A percentile compares a stretch with the other conserved stretches of the same genome.
Conservation (phyloP, 2,888 invertebrate genomes). For the Anticlea derivata region DNA sequence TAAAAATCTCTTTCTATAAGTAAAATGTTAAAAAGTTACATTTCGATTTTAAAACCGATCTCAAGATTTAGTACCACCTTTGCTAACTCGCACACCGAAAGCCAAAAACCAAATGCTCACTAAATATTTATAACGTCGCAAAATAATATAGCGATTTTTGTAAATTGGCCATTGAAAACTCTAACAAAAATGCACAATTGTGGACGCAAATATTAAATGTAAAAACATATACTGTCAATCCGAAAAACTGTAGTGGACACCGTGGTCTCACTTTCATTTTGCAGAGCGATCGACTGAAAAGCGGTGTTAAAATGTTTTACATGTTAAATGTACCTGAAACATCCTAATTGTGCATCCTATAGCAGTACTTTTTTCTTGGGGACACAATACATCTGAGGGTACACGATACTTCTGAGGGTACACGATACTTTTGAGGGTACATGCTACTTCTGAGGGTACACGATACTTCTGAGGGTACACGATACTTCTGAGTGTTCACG, state of each 20-base stretch:
- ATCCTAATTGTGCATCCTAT: constrained; percentile 6
- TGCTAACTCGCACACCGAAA: constrained; percentile 33
- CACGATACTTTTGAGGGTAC: not conserved
- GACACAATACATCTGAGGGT: not conserved
- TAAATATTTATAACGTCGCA: constrained; percentile 8
- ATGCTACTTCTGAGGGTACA: not conserved
- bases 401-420: not conserved
- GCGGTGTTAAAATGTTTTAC: not conserved
- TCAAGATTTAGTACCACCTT: constrained; percentile 29
- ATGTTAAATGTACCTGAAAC: constrained; percentile 11
- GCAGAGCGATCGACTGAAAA: not conserved
- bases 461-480: not conserved
- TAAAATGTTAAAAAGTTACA: not conserved
- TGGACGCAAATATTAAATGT: constrained; percentile 7
- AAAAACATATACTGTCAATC: not conserved
- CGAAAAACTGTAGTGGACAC: too few species aligned
- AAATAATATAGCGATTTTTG: not conserved
- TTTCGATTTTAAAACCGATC: not conserved
- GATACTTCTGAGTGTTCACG: too few species aligned
- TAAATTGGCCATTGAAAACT: constrained; percentile 9
- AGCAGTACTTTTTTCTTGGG: not conserved
- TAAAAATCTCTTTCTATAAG: not conserved
- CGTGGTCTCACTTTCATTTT: too few species aligned
- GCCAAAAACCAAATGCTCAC: constrained; percentile 12
- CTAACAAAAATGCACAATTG: constrained; percentile 9